Base-by-base conservation (phyloP, 2,797 vertebrate species). In the Mastacembelus armatus region DNA sequence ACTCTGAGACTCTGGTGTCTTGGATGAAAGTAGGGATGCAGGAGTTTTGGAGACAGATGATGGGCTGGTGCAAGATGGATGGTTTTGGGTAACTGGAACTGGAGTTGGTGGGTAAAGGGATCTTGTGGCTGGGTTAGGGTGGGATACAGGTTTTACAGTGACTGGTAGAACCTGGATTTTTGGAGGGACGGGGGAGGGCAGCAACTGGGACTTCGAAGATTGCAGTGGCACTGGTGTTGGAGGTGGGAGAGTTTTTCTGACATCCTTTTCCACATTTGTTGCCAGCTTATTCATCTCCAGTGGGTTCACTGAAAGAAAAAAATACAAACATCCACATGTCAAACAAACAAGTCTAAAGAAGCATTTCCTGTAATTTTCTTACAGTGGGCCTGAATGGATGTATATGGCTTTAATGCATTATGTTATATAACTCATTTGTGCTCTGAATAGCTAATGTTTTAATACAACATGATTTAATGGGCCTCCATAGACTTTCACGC, bases 241-340 rank as follows among this genome's bases (percentile, higher is more conserved):
- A 59, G 79, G 72, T 26, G 86, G 77, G n/a, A 77, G 39, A 40
- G 56, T 14, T 61, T 79, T 88, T 64, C 58, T 88, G 38, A 57
- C 68, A 57, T 94, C 92, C 68, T 92, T 94, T 69, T 87, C 92
- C 60, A 39, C 18, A n/a, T 78, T 45, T 44, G 74, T 54, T 45
- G 80, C 44, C 40, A 81, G 54, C 54, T 85, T 92, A 64, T 71
- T 68, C 18, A 82, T 63, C 83, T 93, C 93, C 77, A 89, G 64
- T 42, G 81, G 80, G 67, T 80, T 36, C 56, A 50, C 83, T 89
- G 58, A 19, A 71, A 36, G 39, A 64, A 15, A 19, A 22, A 18
- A 16, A 65, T 24, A 55, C 11, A 26, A 12, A 45, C 5, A 40
- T 0, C 51, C 1, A 38, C 2, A 59, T 1, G 18, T 38, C 27